Base-by-base conservation (phyloP, 1,140 invertebrate genomes). In the Linepithema humile region DNA sequence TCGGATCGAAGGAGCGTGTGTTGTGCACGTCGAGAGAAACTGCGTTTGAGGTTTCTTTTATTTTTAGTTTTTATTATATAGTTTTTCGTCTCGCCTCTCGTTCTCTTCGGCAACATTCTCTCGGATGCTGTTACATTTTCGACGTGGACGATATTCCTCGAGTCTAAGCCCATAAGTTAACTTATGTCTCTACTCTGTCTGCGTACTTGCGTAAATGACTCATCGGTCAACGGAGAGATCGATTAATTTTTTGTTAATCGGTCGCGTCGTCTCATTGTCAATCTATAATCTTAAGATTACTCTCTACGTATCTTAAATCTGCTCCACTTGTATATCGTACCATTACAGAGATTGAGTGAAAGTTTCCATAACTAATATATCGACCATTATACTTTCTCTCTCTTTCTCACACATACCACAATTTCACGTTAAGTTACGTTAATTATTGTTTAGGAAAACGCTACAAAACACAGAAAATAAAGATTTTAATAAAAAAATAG, bases 371-470 rank as follows among this genome's bases (percentile, higher is more conserved):
- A 84, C 59, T 88, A 80, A 59, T 29, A 67, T 83, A 78, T 73
- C 69, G 43, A 85, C 20, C 43, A 70, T 83, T 70, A 83, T 83
- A 86, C 70, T 65, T 4, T 48, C 17, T 74, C 59, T 32, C 15
- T 32, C 23, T 48, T 10, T 85, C 29, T 73, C 15, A 40, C 26
- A 26, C 65, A 69, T 45, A 55, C 62, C 77, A 86, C 88, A 55
- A 84, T 73, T 91, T 91, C 89, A 77, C 77, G 91, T 91, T 90
- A 89, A 84, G 85, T 90, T 92, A 91, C 85, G 91, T 92, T 91
- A 89, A 92, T 90, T 92, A 92, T 91, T 90, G 89, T 92, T 91
- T 91, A 92, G 88, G 85, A 89, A 73, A 88, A 86, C 86, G 90
- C 88, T 91, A 91, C 87, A 85, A 91, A 88, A 89, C 82, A 86